Conservation (phyloP, 2,797 vertebrate species). For the Neopelma chrysocephalum region DNA sequence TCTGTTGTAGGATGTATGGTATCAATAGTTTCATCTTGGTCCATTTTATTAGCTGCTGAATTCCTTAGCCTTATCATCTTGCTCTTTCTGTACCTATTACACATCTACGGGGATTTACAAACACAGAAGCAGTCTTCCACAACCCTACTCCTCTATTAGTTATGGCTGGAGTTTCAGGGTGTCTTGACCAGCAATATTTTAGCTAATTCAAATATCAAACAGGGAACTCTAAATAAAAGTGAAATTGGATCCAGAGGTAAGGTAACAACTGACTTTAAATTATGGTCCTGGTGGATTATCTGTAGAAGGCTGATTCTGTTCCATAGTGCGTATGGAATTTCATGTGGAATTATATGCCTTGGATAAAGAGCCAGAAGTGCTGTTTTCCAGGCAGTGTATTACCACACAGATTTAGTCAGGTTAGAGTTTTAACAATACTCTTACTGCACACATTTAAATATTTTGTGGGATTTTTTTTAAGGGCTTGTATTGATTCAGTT, state of each 20-base stretch:
- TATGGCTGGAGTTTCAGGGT: neutral
- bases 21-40: neutral
- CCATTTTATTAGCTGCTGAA: neutral
- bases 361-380: neutral
- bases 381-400: neutral
- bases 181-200: slow-evolving; percentile 24
- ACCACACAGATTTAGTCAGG: neutral
- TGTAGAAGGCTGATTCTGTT: neutral
- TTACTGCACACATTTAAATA: neutral
- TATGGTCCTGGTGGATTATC: neutral
- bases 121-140: neutral
- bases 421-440: neutral
- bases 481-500: neutral
- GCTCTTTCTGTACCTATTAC: slow-evolving; percentile 1
- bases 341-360: neutral
- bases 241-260: neutral
- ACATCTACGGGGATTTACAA: neutral
- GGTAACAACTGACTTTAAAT: neutral
- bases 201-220: neutral
- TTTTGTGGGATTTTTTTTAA: neutral
- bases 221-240: neutral
- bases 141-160: neutral
- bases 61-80: neutral
- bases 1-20: neutral
- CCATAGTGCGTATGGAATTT: neutral